Conservation (phyloP, 2,888 invertebrate genomes). For the Torymus texanus region DNA sequence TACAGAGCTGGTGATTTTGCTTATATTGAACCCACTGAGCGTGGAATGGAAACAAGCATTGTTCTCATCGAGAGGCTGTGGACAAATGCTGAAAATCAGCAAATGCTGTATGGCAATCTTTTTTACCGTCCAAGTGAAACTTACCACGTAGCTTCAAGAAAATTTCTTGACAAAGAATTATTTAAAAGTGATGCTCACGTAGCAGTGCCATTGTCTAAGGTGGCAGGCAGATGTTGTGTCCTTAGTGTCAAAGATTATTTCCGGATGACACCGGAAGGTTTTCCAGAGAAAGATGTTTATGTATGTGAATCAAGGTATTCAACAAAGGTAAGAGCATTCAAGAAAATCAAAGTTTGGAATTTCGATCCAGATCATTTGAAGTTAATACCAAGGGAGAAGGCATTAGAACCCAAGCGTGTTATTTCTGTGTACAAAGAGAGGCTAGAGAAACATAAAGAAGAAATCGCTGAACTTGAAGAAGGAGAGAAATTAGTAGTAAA, state of each 20-base stretch:
- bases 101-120: slow-evolving; percentile 94
- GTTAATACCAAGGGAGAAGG: slow-evolving; percentile 82
- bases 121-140: slow-evolving; percentile 96
- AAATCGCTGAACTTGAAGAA: slow-evolving; percentile 88
- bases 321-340: slow-evolving; percentile 89
- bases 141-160: slow-evolving; percentile 94
- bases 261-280: slow-evolving; percentile 89
- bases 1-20: slow-evolving; percentile 94
- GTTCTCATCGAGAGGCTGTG: slow-evolving; percentile 92
- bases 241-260: slow-evolving; percentile 97
- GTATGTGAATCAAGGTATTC: slow-evolving; percentile 98
- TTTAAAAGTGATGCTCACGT: slow-evolving; percentile 95
- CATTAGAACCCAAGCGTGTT: slow-evolving; percentile 89
- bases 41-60: slow-evolving; percentile 84
- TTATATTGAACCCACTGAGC: slow-evolving; percentile 85
- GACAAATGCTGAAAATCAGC: slow-evolving; percentile 88
- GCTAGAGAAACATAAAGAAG: slow-evolving; percentile 92
- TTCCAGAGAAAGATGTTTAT: slow-evolving; percentile 94
- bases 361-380: slow-evolving; percentile 80
- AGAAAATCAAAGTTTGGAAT: slow-evolving; percentile 92
- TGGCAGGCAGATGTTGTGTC: slow-evolving; percentile 93
- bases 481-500: slow-evolving; percentile 90
- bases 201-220: slow-evolving; percentile 88
- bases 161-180: slow-evolving; percentile 97
- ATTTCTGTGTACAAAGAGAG: slow-evolving; percentile 95